Conservation (phyloP, 2,797 vertebrate species). For the Muraenolepis orangiensis region DNA sequence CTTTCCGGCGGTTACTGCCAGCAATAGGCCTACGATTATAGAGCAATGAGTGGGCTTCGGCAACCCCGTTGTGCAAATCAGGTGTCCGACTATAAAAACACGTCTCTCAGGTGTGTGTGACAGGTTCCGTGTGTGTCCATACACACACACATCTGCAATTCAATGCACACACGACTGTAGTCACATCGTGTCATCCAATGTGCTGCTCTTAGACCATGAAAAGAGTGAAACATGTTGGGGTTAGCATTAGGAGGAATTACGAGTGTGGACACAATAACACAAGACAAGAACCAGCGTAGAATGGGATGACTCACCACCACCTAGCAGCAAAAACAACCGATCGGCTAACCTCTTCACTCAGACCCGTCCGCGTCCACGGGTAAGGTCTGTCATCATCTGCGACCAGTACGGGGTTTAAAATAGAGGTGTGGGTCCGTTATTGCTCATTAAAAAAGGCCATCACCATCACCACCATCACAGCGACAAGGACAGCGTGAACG, state of each 20-base stretch:
- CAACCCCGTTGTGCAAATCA: background rate
- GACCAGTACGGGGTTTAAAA: background rate
- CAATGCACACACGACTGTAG: no score
- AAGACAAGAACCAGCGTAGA: slow-evolving; percentile 33
- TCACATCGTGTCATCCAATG: background rate
- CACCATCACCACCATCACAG: slow-evolving; percentile 20
- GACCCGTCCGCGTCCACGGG: background rate
- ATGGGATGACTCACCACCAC: slow-evolving; percentile 72
- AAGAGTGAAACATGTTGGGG: no score
- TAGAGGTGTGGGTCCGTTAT: background rate
- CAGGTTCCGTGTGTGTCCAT: background rate
- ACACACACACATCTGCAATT: background rate
- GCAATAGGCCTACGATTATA: background rate
- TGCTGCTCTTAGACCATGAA: no score
- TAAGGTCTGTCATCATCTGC: background rate
- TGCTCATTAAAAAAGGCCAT: background rate
- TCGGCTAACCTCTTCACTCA: slow-evolving; percentile 1
- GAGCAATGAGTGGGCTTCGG: background rate
- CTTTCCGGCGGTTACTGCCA: no score
- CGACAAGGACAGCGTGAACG: slow-evolving; percentile 6
- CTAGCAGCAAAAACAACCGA: slow-evolving; percentile 34
- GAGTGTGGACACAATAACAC: background rate
- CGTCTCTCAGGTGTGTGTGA: no score
- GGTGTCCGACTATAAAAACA: no score
- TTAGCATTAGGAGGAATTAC: no score